These are phyloP conservation scores for Epicampocera succincta DNA, from an alignment of 2,888 invertebrate genomes.

Conservation along the genomic window DNA sequence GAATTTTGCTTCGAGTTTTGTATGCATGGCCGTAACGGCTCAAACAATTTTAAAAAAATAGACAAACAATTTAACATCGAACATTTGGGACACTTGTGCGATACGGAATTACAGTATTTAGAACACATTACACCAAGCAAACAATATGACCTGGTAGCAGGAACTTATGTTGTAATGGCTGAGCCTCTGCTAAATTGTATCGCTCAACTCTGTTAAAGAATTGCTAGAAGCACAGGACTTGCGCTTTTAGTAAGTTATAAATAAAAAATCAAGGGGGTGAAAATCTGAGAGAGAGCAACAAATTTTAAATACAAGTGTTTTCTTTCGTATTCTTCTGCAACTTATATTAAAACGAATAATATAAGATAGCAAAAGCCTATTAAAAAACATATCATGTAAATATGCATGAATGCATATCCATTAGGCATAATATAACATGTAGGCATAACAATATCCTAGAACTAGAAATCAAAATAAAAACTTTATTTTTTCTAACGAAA, in stretches of 20 bases:
- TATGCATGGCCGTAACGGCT: no score
- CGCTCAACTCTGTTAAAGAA: constrained; percentile 45
- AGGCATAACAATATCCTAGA: no score
- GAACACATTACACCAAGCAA: constrained; percentile 47
- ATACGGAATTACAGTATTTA: constrained; percentile 51
- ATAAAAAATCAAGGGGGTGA: background rate
- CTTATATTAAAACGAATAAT: no score
- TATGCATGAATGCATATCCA: no score
- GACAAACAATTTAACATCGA: background rate
- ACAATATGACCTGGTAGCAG: constrained; percentile 55
- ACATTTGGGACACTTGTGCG: constrained; percentile 66
- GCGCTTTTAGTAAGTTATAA: constrained; percentile 47
- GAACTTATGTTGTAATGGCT: constrained; percentile 25
- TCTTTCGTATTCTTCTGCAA: background rate
- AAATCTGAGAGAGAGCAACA: background rate
- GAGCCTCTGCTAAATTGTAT: constrained; percentile 30
- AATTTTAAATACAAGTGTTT: constrained; percentile 13
- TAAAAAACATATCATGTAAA: no score
- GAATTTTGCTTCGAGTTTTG: no score
- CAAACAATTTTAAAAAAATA: no score
- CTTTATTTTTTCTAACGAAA: no score
- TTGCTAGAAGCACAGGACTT: constrained; percentile 48
- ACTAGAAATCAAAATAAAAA: no score
- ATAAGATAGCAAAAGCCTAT: no score
- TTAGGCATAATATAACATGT: no score